Evolutionary conservation across 2,888 invertebrate species (phyloP), one percentile per base, ranked within the genome.

Genomic region (Branchipolynoe longqiensis): DNA sequence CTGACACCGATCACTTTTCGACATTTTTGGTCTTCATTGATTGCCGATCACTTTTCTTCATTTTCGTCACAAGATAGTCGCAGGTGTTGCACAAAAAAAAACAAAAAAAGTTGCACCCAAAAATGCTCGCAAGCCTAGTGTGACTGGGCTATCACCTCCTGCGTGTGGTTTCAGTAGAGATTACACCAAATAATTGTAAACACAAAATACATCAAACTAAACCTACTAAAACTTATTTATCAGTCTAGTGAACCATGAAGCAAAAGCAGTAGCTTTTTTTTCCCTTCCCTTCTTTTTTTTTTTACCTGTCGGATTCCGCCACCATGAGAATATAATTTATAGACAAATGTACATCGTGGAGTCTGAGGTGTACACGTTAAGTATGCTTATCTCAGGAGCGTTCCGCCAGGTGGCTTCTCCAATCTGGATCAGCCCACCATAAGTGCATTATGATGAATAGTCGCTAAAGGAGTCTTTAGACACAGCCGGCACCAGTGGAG

Each of bases 241-340:
- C n/a, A n/a, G n/a, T n/a, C n/a, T 33, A 69, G 22, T 18, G 69
- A 33, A 69, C 33, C 38, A 69, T 8, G 3, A 33, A 33, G 6
- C 14, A 69, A 38, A 38, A 69, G 36, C 25, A 69, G 4, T 14
- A 38, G 38, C 14, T 22, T 14, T 25, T 6, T 31, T 31, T 62
- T 31, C 1, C 14, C 38, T 0, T 69, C 69, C 69, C 22, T 22
- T 69, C 18, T 4, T 58, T 58, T 58, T 58, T 4, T 58, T 69
- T 4, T 12, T 48, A 8, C 18, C 3, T 59, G 8, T 64, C 28
- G 12, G 1, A 33, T 6, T 14, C 22, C 58, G 38, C 38, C 36
- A 69, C 69, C n/a, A 69, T 69, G n/a, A 33, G 36, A 69, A 69
- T 69, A 69, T 36, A 69, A 69, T n/a, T 69, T 36, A 69, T 69